Percentiles rank a stretch among this genome's conserved stretches.
These are phyloP conservation scores for Thymelicus acteon DNA, from an alignment of 2,888 invertebrate genomes.

Conservation along the genomic window DNA sequence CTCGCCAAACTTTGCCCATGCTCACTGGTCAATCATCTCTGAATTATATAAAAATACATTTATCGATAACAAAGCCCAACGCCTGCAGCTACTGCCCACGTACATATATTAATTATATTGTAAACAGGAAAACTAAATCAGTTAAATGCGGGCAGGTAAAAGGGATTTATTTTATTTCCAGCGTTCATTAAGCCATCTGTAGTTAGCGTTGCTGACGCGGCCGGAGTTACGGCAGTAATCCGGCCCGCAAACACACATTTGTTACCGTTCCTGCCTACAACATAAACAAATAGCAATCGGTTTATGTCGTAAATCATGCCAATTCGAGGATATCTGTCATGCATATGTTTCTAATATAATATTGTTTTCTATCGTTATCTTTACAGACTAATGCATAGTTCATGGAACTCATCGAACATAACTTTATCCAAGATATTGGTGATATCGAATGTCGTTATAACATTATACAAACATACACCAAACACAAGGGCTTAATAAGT, in stretches of 20 bases:
- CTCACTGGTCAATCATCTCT: too few relatives aligned
- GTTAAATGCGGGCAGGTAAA: neutral
- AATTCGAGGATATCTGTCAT: neutral
- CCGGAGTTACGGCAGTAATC: slow-evolving; percentile 31
- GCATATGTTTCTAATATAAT: neutral
- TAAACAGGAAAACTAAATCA: slow-evolving; percentile 4
- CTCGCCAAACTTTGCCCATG: too few relatives aligned
- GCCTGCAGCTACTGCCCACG: too few relatives aligned
- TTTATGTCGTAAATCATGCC: slow-evolving; percentile 11
- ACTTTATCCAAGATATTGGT: too few relatives aligned
- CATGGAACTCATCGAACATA: neutral
- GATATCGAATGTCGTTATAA: too few relatives aligned
- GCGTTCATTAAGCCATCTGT: slow-evolving; percentile 28
- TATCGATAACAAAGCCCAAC: too few relatives aligned
- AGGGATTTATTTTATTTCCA: slow-evolving; percentile 14
- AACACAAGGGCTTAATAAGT: too few relatives aligned
- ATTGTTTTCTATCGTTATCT: neutral
- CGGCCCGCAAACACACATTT: slow-evolving; percentile 33
- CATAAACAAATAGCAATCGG: slow-evolving; percentile 16
- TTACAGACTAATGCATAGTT: neutral
- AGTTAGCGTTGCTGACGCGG: slow-evolving; percentile 27
- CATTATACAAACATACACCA: too few relatives aligned
- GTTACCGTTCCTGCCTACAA: slow-evolving; percentile 27
- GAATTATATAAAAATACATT: too few relatives aligned
- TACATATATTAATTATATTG: neutral